These are phyloP conservation scores for Perizoma flavofasciatum DNA, from an alignment of 2,888 invertebrate genomes.

Conservation along the genomic window DNA sequence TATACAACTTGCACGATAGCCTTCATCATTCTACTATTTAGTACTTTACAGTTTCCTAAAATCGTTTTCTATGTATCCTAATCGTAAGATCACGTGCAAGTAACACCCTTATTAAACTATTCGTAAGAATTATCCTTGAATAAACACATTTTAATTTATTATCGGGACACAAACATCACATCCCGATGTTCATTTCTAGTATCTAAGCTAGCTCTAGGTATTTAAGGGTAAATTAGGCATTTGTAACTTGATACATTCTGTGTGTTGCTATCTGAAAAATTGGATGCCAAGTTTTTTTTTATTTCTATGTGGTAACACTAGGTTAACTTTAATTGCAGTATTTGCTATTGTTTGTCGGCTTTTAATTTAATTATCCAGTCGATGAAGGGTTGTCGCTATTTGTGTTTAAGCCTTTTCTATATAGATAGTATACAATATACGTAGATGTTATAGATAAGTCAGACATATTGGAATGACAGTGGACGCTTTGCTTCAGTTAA, in stretches of 20 bases:
- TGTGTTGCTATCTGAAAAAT: conserved; percentile 66
- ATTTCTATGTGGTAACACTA: conserved; percentile 53
- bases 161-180: conserved; percentile 29
- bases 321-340: conserved; percentile 67
- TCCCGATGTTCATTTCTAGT: conserved; percentile 66
- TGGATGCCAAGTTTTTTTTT: conserved; percentile 53
- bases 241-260: conserved; percentile 65
- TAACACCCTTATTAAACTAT: conserved; percentile 35
- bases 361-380: conserved; percentile 58
- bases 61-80: conserved; percentile 21
- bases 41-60: conserved; percentile 24
- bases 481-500: conserved; percentile 36
- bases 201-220: conserved; percentile 71
- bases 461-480: conserved; percentile 53
- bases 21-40: conserved; percentile 24
- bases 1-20: conserved; percentile 40
- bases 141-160: conserved; percentile 42
- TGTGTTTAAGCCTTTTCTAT: conserved; percentile 70
- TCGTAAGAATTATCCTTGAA: conserved; percentile 39
- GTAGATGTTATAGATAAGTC: conserved; percentile 71
- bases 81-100: conserved; percentile 35
- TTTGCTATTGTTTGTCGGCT: conserved; percentile 63
- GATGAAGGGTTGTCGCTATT: conserved; percentile 67
- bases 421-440: conserved; percentile 77
- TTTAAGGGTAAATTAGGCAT: conserved; percentile 72